Evolutionary conservation across 2,888 invertebrate genomes (phyloP).

Genomic region (Cantharis lateralis): DNA sequence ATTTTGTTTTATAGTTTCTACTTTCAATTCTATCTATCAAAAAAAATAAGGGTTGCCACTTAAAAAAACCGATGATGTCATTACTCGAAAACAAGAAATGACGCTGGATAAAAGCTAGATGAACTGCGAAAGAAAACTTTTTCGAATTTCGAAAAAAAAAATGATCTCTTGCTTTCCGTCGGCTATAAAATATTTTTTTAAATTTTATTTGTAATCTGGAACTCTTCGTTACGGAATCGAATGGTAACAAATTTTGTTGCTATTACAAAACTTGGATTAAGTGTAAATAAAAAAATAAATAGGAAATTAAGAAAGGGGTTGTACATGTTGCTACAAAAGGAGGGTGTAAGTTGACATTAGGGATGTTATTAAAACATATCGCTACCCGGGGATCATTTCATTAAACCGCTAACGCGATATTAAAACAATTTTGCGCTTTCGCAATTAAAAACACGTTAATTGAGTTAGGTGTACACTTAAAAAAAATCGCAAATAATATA

Average conservation of each 20-base stretch:
- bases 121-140: too few relatives aligned
- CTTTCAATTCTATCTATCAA: too few relatives aligned
- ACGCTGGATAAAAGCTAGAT: too few relatives aligned
- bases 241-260: not conserved
- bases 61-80: too few relatives aligned
- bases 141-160: too few relatives aligned
- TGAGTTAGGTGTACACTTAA: slow-evolving; percentile 34
- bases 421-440: slow-evolving; percentile 35
- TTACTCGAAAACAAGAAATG: too few relatives aligned
- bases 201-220: not conserved
- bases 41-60: too few relatives aligned
- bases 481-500: slow-evolving; percentile 10
- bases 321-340: slow-evolving; percentile 10
- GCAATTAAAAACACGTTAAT: slow-evolving; percentile 45
- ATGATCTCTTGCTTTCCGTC: not conserved
- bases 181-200: too few relatives aligned
- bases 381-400: slow-evolving; percentile 40
- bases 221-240: not conserved
- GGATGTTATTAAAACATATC: slow-evolving; percentile 41
- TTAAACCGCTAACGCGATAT: slow-evolving; percentile 38
- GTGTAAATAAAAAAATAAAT: slow-evolving; percentile 1
- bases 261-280: not conserved
- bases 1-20: not conserved
- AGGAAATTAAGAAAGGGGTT: slow-evolving; percentile 26
- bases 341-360: slow-evolving; percentile 35